Evolutionary conservation across 2,797 vertebrate genomes (phyloP).

Genomic region (Anolis apletophallus): DNA sequence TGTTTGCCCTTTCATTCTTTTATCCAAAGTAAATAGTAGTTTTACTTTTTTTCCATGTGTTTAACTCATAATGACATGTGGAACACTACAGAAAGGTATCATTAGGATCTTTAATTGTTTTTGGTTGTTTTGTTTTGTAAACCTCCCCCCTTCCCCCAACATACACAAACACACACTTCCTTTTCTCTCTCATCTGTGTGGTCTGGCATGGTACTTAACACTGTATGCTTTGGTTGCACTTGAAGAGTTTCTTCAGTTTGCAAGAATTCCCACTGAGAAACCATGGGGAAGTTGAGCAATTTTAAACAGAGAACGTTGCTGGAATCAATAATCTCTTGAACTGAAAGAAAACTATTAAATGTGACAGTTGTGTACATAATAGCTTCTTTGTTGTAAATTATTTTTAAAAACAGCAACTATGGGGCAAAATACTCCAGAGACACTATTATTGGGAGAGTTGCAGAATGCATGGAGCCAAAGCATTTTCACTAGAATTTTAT

Average conservation of each 20-base stretch:
- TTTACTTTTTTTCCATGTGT: neutral
- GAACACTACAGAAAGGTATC: neutral
- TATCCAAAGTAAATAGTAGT: conserved; percentile 1
- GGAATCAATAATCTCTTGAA: conserved; percentile 15
- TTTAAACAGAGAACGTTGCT: conserved; percentile 30
- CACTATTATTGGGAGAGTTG: neutral
- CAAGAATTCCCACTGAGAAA: conserved; percentile 24
- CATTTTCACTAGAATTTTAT: conserved; percentile 18
- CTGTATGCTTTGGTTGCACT: neutral
- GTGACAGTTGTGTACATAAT: conserved; percentile 23
- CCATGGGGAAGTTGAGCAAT: conserved; percentile 4
- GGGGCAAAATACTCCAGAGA: neutral
- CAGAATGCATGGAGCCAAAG: neutral
- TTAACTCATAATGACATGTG: neutral
- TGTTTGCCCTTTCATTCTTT: neutral
- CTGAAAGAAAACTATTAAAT: conserved; percentile 27
- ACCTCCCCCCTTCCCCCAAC: too few relatives aligned
- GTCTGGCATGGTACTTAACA: conserved; percentile 8
- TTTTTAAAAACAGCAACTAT: neutral
- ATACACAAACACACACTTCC: neutral
- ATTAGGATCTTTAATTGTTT: neutral
- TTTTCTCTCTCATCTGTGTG: conserved; percentile 8
- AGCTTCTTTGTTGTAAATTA: conserved; percentile 25
- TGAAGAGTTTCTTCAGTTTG: conserved; percentile 21
- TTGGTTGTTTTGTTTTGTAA: neutral